These are phyloP conservation scores for Muntiacus muntjak DNA, from an alignment of 2,113 vertebrate genomes.

Conservation along the genomic window DNA sequence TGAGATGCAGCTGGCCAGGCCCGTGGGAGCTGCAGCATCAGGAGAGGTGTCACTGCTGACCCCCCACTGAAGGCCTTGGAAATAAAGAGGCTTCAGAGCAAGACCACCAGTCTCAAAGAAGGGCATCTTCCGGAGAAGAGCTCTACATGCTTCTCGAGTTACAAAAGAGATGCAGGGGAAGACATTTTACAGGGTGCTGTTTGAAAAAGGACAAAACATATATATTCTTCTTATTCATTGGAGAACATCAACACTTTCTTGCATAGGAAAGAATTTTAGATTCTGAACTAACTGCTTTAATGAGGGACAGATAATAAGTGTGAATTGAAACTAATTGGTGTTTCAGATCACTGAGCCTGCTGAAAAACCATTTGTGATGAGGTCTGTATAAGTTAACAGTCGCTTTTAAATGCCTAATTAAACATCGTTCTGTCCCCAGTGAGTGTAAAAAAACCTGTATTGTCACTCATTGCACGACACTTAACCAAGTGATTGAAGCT, in stretches of 20 bases:
- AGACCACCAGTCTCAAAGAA: neutral
- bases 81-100: neutral
- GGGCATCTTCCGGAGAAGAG: neutral
- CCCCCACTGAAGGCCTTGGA: neutral
- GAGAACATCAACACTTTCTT: slow-evolving; percentile 68
- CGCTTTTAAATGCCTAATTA: slow-evolving; percentile 81
- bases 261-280: slow-evolving; percentile 65
- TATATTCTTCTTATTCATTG: neutral
- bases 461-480: slow-evolving; percentile 53
- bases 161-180: neutral
- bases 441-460: slow-evolving; percentile 57
- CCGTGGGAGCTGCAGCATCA: neutral
- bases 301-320: slow-evolving; percentile 76
- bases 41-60: neutral
- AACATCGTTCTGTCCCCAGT: slow-evolving; percentile 65
- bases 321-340: slow-evolving; percentile 82
- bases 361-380: slow-evolving; percentile 77
- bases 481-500: slow-evolving; percentile 66
- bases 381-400: slow-evolving; percentile 75
- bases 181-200: slow-evolving; percentile 24
- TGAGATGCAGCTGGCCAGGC: accelerated
- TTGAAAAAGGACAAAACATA: slow-evolving; percentile 44
- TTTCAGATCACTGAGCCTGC: slow-evolving; percentile 79
- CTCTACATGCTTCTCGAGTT: neutral
- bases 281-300: slow-evolving; percentile 76